Base-by-base conservation (phyloP, 2,888 invertebrate species). In the Luperina nickerlii region DNA sequence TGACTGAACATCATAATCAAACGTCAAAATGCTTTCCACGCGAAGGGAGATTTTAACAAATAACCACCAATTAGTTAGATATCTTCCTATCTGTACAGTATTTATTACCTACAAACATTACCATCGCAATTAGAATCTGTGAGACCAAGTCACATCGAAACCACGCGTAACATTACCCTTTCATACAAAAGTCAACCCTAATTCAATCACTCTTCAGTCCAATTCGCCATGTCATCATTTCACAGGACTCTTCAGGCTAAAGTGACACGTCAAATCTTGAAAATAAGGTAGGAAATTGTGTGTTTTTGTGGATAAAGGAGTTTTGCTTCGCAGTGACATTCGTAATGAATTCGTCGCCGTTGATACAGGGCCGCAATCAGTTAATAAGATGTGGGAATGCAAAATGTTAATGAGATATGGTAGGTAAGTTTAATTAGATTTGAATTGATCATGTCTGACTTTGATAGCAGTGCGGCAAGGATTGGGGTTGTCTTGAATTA, bases 311-410 rank as follows among this genome's bases (percentile, higher is more conserved):
- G 66, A 81, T 85, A 80, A 81, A 83, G 87, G 82, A 80, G 83
- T 83, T 88, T 83, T 63, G 81, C 79, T 90, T 88, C 84, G 84
- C 79, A 86, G 82, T 85, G 89, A 89, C 86, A 88, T 90, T 91
- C 87, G 90, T 90, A 91, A 90, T 91, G 90, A 90, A 91, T 91
- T 89, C 89, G 84, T 88, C 78, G 79, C 57, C 79, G 76, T 78
- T 79, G 76, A 81, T 78, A 83, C 89, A 90, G 90, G 85, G 87
- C 81, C 85, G 88, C 88, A 90, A 87, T 90, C 88, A 87, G 83
- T 85, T 74, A 32, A 32, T 32, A 32, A 32, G 32, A 32, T 32
- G 79, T 73, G 63, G 78, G 79, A 82, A 81, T 83, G 71, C 79
- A 77, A 86, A 88, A 84, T 89, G 76, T 77, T 82, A 82, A 79